Percentiles rank a stretch among this genome's conserved stretches.
These are phyloP conservation scores for Turritopsis dohrnii DNA, from an alignment of 30 jellyfish, hydroid and myxozoan species.

Conservation along the genomic window DNA sequence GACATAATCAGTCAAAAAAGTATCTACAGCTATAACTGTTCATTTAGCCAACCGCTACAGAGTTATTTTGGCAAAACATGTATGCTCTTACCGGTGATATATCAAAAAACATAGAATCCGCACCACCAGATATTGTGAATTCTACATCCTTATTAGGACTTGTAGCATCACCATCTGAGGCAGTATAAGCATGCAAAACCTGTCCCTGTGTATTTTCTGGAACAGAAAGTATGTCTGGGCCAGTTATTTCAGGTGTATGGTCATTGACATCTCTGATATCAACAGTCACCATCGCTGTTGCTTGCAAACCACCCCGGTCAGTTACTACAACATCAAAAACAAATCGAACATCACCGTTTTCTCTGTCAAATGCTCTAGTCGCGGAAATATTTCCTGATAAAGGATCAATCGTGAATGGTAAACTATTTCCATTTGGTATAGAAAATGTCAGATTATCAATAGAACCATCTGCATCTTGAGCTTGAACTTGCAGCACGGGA, in stretches of 20 bases:
- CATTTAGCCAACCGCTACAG: too few species aligned
- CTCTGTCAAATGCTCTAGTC: background rate
- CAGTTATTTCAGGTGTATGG: background rate
- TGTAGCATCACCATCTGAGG: constrained; percentile 3
- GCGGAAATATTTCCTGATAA: background rate
- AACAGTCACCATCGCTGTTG: background rate
- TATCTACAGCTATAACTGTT: too few species aligned
- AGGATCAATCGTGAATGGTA: background rate
- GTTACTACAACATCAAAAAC: background rate
- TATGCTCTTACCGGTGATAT: constrained; percentile 16
- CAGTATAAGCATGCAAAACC: background rate
- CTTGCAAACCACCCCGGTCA: background rate
- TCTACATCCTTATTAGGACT: background rate
- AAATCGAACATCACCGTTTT: background rate
- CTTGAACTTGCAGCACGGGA: background rate
- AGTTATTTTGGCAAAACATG: too few species aligned
- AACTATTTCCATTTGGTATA: background rate
- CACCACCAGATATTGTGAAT: constrained; percentile 24
- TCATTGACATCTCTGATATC: background rate
- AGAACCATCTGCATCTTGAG: constrained; percentile 8
- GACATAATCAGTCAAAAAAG: too few species aligned
- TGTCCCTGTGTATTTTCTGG: background rate
- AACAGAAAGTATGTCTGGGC: background rate
- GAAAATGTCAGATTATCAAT: background rate
- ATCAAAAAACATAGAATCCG: constrained; percentile 42